Evolutionary conservation across 2,888 invertebrate genomes (phyloP), one percentile per base, ranked within the genome.

Genomic region (Stenodera caucasica): DNA sequence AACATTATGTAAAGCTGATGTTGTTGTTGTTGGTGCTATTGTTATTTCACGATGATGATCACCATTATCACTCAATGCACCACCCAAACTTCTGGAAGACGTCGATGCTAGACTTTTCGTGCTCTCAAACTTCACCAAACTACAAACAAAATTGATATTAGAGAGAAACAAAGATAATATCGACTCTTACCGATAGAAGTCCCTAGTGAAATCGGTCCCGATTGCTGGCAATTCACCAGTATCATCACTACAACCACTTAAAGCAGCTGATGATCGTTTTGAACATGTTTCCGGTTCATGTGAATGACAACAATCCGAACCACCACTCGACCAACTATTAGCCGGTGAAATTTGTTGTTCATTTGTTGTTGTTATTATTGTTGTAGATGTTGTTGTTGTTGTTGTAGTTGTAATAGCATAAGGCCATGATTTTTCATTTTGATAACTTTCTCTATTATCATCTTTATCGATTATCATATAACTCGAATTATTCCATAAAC

Each of bases 61-160:
- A 57, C 86, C 82, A 29, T 82, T 82, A 65, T 86, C 86, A 7
- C 82, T 80, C 4, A 84, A 77, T 55, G 82, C 82, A 26, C 82
- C 84, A 9, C 87, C 86, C 49, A 87, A 78, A 67, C 87, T 87
- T 75, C 88, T 84, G 58, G 88, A 89, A 50, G 89, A 89, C 72
- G 88, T 90, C 33, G 90, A 90, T 45, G 90, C 90, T 75, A 91
- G 81, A 77, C 90, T 90, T 77, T 90, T 90, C 64, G 89, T 90
- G 79, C 90, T 91, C 77, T 90, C 91, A 75, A 90, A 90, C 80
- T 90, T 90, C 51, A 91, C 91, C 65, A 91, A 84, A 32, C 90
- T 86, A 63, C 55, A 74, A 73, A 66, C n/a, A 61, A n/a, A 18
- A 32, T 26, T 12, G 4, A 50, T 49, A 57, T 53, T 45, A 9